Evolutionary conservation across 2,888 invertebrate species (phyloP).

Genomic region (Pharmacophagus antenor): DNA sequence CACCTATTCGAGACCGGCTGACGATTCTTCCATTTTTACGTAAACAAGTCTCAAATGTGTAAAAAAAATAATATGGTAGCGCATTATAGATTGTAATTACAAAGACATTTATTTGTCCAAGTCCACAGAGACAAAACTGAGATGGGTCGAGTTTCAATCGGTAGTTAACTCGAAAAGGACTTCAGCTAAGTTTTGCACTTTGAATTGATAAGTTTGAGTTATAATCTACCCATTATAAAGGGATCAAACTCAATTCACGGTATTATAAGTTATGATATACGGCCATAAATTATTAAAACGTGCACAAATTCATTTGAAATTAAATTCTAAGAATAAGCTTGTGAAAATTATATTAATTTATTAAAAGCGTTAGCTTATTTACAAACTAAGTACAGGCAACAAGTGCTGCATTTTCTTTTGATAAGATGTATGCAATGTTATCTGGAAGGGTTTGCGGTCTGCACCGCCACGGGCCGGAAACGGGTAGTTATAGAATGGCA

Average conservation of each 20-base stretch:
- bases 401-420: background rate
- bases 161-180: slow-evolving; percentile 13
- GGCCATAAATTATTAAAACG: background rate
- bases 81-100: background rate
- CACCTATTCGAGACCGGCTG: too few species aligned
- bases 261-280: slow-evolving; percentile 32
- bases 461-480: too few species aligned
- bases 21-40: too few species aligned
- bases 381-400: background rate
- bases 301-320: too few species aligned
- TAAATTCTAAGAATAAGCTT: too few species aligned
- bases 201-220: slow-evolving; percentile 39
- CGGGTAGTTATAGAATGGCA: too few species aligned
- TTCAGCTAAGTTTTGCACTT: slow-evolving; percentile 29
- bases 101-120: slow-evolving; percentile 1
- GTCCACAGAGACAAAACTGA: slow-evolving; percentile 18
- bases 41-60: too few species aligned
- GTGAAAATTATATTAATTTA: too few species aligned
- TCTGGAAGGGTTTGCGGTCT: too few species aligned
- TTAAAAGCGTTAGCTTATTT: background rate
- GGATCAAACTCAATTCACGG: slow-evolving; percentile 28
- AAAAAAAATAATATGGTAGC: too few species aligned
- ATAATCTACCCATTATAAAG: slow-evolving; percentile 35
- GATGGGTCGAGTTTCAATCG: background rate
- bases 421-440: too few species aligned